These are phyloP conservation scores for Megaceryle torquata DNA, from an alignment of 2,113 vertebrate genomes.

Conservation along the genomic window DNA sequence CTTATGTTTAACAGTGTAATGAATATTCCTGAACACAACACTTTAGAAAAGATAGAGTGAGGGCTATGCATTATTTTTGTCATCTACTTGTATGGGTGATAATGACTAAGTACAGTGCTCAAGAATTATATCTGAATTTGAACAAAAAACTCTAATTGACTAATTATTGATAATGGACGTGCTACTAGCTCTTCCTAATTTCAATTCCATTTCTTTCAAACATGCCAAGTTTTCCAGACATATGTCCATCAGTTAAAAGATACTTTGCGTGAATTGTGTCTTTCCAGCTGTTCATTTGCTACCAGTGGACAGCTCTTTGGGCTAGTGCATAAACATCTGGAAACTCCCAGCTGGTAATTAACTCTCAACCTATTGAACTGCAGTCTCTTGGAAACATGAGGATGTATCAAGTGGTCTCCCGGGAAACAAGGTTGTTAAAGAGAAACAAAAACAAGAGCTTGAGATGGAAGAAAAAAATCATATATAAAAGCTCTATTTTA, in stretches of 20 bases:
- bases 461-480: not conserved
- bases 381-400: slow-evolving; percentile 29
- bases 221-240: not conserved
- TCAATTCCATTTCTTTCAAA: not conserved
- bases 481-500: slow-evolving; percentile 4
- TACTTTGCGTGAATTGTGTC: not conserved
- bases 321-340: slow-evolving; percentile 21
- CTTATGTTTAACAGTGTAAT: not conserved
- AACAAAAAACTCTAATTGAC: not conserved
- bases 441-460: slow-evolving; percentile 29
- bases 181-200: not conserved
- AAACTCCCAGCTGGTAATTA: slow-evolving; percentile 45
- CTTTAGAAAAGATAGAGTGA: not conserved
- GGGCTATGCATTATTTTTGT: not conserved
- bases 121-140: not conserved
- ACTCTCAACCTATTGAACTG: slow-evolving; percentile 42
- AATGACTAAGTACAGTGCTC: not conserved
- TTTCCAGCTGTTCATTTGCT: slow-evolving; percentile 15
- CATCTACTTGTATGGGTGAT: not conserved
- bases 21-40: not conserved
- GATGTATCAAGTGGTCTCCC: slow-evolving; percentile 20
- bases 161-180: not conserved
- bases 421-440: slow-evolving; percentile 46
- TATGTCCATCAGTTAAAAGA: slow-evolving; percentile 1
- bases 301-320: not conserved